Conservation (phyloP, 2,113 vertebrate genomes). For the Spea multiplicata region DNA sequence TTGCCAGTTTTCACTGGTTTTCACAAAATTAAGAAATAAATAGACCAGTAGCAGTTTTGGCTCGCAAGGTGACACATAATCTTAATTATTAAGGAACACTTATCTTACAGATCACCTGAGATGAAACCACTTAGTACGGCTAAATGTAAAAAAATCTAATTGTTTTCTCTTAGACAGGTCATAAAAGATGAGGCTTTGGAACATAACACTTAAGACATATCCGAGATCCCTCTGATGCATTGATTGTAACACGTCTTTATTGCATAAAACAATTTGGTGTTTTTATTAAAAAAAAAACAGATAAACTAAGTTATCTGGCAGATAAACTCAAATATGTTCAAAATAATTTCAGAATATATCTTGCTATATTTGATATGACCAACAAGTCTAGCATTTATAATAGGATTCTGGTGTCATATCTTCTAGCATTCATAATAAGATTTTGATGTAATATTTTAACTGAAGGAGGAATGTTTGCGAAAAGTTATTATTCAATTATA, state of each 20-base stretch:
- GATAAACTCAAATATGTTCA: too few relatives aligned
- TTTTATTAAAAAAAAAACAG: too few relatives aligned
- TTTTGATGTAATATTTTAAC: too few relatives aligned
- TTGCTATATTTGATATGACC: too few relatives aligned
- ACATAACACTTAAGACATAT: slow-evolving; percentile 26
- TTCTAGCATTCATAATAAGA: too few relatives aligned
- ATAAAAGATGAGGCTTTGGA: slow-evolving; percentile 17
- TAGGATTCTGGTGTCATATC: too few relatives aligned
- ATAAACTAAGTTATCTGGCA: neutral
- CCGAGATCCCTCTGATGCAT: slow-evolving; percentile 1
- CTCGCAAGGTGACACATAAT: slow-evolving; percentile 35
- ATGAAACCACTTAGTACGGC: slow-evolving; percentile 37
- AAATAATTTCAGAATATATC: too few relatives aligned
- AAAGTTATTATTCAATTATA: too few relatives aligned
- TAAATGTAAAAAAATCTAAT: slow-evolving; percentile 36
- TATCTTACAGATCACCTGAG: slow-evolving; percentile 40
- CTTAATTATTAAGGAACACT: slow-evolving; percentile 39
- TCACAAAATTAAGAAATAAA: neutral
- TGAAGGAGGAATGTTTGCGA: too few relatives aligned
- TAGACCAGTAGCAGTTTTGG: slow-evolving; percentile 2
- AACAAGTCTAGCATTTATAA: too few relatives aligned
- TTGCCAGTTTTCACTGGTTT: too few relatives aligned
- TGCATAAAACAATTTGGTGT: neutral
- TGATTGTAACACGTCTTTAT: slow-evolving; percentile 6
- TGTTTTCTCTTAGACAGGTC: slow-evolving; percentile 26